Percentiles rank a stretch among this genome's conserved stretches.
Conservation (phyloP, 2,113 vertebrate genomes). For the Drymodes brunneopygia region DNA sequence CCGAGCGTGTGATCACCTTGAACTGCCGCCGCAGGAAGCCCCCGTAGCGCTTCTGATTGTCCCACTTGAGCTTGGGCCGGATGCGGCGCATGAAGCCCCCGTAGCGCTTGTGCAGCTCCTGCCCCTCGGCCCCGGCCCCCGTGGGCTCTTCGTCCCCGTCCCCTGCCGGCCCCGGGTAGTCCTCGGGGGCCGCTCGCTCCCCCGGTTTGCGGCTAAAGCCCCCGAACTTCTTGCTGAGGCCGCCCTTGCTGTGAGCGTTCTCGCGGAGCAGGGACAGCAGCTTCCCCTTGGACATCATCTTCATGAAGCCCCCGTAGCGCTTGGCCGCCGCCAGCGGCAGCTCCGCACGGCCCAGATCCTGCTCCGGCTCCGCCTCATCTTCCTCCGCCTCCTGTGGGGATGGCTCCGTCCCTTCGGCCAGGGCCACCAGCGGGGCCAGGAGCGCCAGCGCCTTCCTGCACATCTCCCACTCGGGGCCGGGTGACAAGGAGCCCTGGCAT, state of each 20-base stretch:
- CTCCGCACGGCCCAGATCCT: constrained; percentile 30
- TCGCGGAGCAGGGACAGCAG: constrained; percentile 71
- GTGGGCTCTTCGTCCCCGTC: background rate
- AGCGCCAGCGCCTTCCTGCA: constrained; percentile 67
- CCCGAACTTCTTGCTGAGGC: constrained; percentile 67
- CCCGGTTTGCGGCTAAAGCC: constrained; percentile 64
- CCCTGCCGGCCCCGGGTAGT: background rate
- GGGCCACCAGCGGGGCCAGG: constrained; percentile 14
- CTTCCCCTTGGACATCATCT: constrained; percentile 78
- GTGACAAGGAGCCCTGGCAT: constrained; percentile 73
- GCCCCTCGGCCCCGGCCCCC: constrained; percentile 19
- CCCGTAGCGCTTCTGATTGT: constrained; percentile 93
- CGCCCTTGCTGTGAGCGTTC: constrained; percentile 64
- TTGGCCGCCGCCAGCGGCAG: constrained; percentile 55
- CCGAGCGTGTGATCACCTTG: constrained; percentile 86
- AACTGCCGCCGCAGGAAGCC: constrained; percentile 92
- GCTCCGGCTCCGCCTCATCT: background rate
- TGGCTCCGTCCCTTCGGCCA: background rate
- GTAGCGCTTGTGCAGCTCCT: constrained; percentile 89
- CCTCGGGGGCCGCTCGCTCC: constrained; percentile 50
- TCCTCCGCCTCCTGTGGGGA: background rate
- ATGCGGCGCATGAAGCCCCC: constrained; percentile 94
- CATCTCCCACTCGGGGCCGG: constrained; percentile 70
- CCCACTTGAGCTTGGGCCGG: constrained; percentile 93
- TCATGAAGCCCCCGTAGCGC: constrained; percentile 80